Evolutionary conservation across 2,888 invertebrate species (phyloP), one percentile per base, ranked within the genome.

Genomic region (Polymixis lichenea): DNA sequence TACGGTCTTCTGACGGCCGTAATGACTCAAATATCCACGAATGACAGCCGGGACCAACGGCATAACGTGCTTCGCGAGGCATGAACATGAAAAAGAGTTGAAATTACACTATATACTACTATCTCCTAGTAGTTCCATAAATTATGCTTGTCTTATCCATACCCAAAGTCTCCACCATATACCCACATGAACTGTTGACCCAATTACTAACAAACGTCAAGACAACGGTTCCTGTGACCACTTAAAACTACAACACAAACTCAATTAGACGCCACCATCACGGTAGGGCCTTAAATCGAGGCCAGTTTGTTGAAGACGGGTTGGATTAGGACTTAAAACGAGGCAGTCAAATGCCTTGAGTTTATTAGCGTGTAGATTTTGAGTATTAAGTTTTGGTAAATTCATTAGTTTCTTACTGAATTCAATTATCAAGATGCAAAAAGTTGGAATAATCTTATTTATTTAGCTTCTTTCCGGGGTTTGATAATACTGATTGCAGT

Each of bases 241-340:
- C 88, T 89, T 87, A 80, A 67, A 88, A 85, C 84, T 88, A 88
- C 84, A 86, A 89, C 83, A 78, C 78, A 75, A 88, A 88, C 88
- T 86, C 87, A 88, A 88, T 88, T 88, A 88, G 82, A 75, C 72
- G 67, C 73, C 65, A 67, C 78, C 75, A 87, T 88, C 82, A 88
- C 71, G 62, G 65, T 70, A 69, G 68, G 78, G 78, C 65, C 75
- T 67, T 67, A 75, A 71, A 83, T 75, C 56, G 73, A 65, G 79
- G 71, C 49, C 58, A 77, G 82, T 80, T 84, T 81, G 82, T 77
- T 60, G n/a, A 68, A 73, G 51, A 73, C 13, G 62, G 38, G 25
- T 38, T 38, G 43, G 61, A 73, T 81, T 65, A 77, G 38, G 58
- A 25, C 58, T 83, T 55, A 38, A 67, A 80, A 61, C 51, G 60